phyloP scores from a whole-genome alignment of 2,113 vertebrate genomes.

The Carettochelys insculpta region DNA sequence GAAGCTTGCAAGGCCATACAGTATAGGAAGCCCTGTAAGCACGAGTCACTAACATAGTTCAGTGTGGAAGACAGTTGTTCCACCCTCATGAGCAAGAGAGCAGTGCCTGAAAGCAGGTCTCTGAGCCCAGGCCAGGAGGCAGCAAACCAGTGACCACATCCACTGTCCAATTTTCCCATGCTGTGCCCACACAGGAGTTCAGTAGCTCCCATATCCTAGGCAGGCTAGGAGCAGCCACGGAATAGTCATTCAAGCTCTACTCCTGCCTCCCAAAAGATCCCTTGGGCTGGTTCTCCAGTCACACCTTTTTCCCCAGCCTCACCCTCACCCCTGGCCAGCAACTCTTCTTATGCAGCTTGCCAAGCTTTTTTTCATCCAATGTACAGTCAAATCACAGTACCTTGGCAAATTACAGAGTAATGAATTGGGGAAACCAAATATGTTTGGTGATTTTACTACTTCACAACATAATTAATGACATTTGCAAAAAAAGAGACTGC shows the following conservation, averaged over 20 bases:
- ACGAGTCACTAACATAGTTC: not conserved
- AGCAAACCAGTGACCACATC: not conserved
- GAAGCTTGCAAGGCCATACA: constrained; percentile 25
- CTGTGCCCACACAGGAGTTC: accelerated
- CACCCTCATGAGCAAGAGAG: not conserved
- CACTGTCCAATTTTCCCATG: not conserved
- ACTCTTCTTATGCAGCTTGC: constrained; percentile 23
- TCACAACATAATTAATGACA: constrained; percentile 12
- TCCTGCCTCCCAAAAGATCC: not conserved
- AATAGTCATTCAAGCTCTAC: not conserved
- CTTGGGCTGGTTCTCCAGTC: not conserved
- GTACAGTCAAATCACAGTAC: not conserved
- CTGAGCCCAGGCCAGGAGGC: not conserved
- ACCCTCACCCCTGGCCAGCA: no score
- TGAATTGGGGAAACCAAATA: constrained; percentile 35
- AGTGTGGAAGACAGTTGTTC: not conserved
- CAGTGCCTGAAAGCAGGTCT: not conserved
- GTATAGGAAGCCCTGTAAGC: not conserved
- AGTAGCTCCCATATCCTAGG: not conserved
- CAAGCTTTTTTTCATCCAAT: constrained; percentile 31
- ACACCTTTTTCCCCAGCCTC: not conserved
- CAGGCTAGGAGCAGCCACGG: not conserved
- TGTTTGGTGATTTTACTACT: not conserved
- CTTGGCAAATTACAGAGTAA: not conserved
- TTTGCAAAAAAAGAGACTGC: not conserved